Base-by-base conservation (phyloP, 2,888 invertebrate species). In the Sarcophaga caerulescens region DNA sequence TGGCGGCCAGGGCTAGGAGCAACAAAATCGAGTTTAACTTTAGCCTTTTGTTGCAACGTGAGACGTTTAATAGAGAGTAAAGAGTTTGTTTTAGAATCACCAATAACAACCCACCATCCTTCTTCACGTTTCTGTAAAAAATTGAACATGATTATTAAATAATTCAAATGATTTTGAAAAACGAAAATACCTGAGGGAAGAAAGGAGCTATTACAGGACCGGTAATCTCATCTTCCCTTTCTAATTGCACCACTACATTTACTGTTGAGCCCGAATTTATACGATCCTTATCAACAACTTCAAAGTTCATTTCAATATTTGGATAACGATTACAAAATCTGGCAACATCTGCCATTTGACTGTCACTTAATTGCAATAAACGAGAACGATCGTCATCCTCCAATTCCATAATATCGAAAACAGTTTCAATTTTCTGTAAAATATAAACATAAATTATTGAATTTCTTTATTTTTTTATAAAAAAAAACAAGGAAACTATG, bases 251-350 rank as follows among this genome's bases (percentile, higher is more conserved):
- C 17, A 96, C 95, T 1, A 99, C 97, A 92, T 97, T 96, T 0
- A 99, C 97, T 0, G 97, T 96, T 23, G 97, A 96, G 11, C 98
- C 98, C 2, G 96, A 96, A 91, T 95, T 95, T 44, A 98, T 95
- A 85, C 94, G 94, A 84, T 97, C 97, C 90, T 96, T 96, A 85
- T 97, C 96, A 79, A 96, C 94, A 3, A 99, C 97, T 93, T 99
- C 98, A 89, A 98, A 99, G 0, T 96, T 96, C 91, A 99, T 95
- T 92, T 99, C 99, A 87, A 99, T 99, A 92, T 99, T 99, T 0
- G 99, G 99, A 93, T 99, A 99, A 21, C 99, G 95, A 94, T 99
- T 99, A 93, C 99, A 99, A 95, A 99, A 99, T 60, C 98, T 95
- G 0, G 99, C 99, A 1, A 99, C 99, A 92, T 99, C 99, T 0